Conservation (phyloP, 2,797 vertebrate genomes). For the Muscicapa comitata region DNA sequence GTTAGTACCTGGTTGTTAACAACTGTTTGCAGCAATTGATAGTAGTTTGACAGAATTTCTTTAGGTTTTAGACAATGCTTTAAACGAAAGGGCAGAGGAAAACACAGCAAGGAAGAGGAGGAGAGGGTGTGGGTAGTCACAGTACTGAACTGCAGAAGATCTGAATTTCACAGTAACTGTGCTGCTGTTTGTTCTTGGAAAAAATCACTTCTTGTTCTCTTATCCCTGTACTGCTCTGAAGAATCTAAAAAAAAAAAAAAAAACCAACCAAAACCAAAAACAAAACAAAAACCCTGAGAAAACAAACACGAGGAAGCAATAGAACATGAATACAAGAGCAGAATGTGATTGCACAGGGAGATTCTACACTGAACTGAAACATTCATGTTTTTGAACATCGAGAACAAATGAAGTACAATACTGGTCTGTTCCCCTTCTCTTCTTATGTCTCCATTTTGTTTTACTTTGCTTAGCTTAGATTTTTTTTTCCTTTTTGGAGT, state of each 20-base stretch:
- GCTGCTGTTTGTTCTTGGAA: neutral
- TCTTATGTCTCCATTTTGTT: conserved; percentile 31
- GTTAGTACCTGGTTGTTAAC: neutral
- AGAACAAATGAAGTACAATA: conserved; percentile 12
- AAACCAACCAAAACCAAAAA: neutral
- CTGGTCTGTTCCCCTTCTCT: conserved; percentile 22
- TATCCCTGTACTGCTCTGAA: neutral
- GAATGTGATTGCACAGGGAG: neutral
- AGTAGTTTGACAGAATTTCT: neutral
- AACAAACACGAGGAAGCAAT: neutral
- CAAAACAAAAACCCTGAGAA: neutral
- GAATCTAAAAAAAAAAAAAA: neutral
- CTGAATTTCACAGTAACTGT: neutral
- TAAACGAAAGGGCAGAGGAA: neutral
- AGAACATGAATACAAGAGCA: neutral
- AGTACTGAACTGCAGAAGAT: neutral
- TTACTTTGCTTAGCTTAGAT: conserved; percentile 42
- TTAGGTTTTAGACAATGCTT: neutral
- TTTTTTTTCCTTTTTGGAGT: conserved; percentile 46
- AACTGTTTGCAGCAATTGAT: neutral
- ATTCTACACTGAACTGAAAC: conserved; percentile 5
- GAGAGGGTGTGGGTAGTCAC: neutral
- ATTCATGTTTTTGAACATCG: conserved; percentile 16
- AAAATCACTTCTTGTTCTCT: conserved; percentile 4
- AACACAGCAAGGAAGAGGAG: neutral